Conservation (phyloP, 2,888 invertebrate genomes). For the Leptinotarsa haldemani region DNA sequence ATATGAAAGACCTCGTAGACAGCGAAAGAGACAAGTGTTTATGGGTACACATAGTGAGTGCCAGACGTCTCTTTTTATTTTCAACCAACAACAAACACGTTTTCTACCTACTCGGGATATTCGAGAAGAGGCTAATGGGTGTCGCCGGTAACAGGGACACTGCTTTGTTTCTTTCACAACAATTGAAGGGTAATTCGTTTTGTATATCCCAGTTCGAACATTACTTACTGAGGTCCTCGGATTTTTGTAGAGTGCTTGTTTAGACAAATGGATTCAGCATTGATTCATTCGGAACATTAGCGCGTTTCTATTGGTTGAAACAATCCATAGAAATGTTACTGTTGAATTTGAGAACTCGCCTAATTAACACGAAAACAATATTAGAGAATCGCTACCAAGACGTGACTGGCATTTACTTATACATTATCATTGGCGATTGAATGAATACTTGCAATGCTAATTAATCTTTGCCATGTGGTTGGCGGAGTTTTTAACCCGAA, state of each 20-base stretch:
- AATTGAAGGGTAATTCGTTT: neutral
- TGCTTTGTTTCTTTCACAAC: constrained; percentile 5
- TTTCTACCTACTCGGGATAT: constrained; percentile 6
- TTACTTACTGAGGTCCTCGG: neutral
- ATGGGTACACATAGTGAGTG: neutral
- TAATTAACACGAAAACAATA: neutral
- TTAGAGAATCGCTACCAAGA: neutral
- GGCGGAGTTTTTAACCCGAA: neutral
- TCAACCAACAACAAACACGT: neutral
- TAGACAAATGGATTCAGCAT: neutral
- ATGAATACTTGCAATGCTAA: neutral
- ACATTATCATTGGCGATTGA: neutral
- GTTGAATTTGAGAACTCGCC: too few relatives aligned
- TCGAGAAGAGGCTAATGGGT: neutral
- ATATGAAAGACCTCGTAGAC: neutral
- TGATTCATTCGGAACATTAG: too few relatives aligned
- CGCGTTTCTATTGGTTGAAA: too few relatives aligned
- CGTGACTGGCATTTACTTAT: neutral
- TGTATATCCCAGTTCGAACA: neutral
- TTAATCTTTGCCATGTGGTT: neutral
- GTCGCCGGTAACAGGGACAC: neutral
- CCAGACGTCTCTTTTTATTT: neutral
- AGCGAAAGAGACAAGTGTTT: constrained; percentile 10
- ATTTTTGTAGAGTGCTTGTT: neutral
- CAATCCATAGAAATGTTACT: too few relatives aligned